These are phyloP conservation scores for Bombycilla garrulus DNA, from an alignment of 2,113 vertebrate genomes.

Conservation along the genomic window DNA sequence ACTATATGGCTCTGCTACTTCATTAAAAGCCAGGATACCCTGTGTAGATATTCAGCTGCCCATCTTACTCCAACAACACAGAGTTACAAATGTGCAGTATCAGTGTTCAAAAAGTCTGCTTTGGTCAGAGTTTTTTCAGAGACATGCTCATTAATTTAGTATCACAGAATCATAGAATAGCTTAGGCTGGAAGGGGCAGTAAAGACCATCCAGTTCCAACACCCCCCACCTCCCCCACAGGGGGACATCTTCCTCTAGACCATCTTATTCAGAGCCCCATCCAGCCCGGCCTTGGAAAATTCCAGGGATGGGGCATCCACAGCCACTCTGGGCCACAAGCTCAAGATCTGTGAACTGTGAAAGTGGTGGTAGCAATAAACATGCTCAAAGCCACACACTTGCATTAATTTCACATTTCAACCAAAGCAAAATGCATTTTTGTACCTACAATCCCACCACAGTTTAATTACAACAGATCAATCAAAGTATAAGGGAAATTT, in stretches of 20 bases:
- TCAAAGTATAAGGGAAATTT: not conserved
- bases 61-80: not conserved
- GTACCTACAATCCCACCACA: rapidly evolving
- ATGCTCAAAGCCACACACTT: not conserved
- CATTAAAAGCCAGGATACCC: not conserved
- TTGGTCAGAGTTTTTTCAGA: not conserved
- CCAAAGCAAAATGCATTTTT: not conserved
- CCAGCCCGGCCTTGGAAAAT: not conserved
- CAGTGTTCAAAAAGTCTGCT: not conserved
- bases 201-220: not conserved
- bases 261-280: not conserved
- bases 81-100: not conserved
- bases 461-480: not conserved
- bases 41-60: not conserved
- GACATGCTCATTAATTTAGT: not conserved
- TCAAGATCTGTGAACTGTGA: not conserved
- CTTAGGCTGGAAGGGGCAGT: not conserved
- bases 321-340: not conserved
- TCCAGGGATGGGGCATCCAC: not conserved
- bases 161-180: not conserved
- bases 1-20: not conserved
- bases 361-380: not conserved
- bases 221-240: not conserved
- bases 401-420: not conserved
- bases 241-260: not conserved